Percentiles rank a stretch among this genome's conserved stretches.
Conservation (phyloP, 2,888 invertebrate genomes). For the Tiliacea citrago region DNA sequence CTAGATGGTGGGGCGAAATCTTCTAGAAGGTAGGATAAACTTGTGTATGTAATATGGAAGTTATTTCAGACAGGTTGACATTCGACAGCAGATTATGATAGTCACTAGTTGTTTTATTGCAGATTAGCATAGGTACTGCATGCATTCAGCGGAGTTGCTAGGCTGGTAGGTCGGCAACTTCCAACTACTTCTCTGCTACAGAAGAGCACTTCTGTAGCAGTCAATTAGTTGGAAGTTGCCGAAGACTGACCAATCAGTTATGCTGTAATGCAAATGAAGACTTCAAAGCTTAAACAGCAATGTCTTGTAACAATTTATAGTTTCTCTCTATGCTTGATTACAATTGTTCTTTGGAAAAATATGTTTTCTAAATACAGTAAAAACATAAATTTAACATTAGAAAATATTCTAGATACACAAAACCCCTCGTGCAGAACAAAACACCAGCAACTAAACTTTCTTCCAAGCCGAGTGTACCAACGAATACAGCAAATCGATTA, state of each 20-base stretch:
- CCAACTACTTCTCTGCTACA: no score
- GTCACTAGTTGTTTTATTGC: background rate
- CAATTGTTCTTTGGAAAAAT: background rate
- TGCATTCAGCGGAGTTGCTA: background rate
- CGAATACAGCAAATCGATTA: constrained; percentile 74
- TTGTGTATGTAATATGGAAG: background rate
- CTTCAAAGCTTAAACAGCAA: background rate
- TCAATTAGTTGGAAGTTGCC: background rate
- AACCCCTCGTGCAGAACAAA: constrained; percentile 33
- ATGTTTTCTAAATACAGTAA: background rate
- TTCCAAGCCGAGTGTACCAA: constrained; percentile 21
- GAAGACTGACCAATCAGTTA: no score
- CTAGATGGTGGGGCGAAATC: background rate
- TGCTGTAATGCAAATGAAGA: background rate
- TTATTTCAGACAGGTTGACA: background rate
- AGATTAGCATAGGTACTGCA: background rate
- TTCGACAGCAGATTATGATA: background rate
- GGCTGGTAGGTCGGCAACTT: no score
- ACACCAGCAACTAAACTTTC: constrained; percentile 33
- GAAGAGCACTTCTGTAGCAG: background rate
- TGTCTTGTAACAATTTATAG: background rate
- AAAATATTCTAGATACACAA: constrained; percentile 28
- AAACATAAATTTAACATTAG: constrained; percentile 13
- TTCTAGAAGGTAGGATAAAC: background rate
- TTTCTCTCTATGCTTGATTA: no score